Base-by-base conservation (phyloP, 2,113 vertebrate genomes). In the Mesocricetus auratus region DNA sequence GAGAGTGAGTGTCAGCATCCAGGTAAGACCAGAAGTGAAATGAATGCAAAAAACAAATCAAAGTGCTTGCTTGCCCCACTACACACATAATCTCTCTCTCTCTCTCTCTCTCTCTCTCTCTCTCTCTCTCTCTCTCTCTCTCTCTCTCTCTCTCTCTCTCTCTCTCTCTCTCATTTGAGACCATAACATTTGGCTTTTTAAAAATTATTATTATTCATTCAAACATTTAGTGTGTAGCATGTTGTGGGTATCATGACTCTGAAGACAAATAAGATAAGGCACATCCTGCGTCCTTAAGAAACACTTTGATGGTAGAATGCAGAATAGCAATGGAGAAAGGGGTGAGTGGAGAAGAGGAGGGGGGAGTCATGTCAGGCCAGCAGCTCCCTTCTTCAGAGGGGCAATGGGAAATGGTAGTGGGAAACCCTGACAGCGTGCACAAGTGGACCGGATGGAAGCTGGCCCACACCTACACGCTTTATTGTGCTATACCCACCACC, bases 391-490 rank as follows among this genome's bases (percentile, higher is more conserved):
- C 16, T 73, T 81, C 69, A 47, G n/a, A 53, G 66, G 56, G 3
- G 29, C 21, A 45, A 21, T 11, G 16, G 47, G 71, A 91, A 66
- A 82, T 17, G 45, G 50, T 36, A 42, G 62, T 73, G n/a, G 86
- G 68, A 1, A 29, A 0, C n/a, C n/a, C 13, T 60, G 1, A 42
- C 16, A 86, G 47, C 31, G 73, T 0, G 10, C n/a, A 31, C 36
- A 83, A 71, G 62, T 0, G 10, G 39, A 85, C 68, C 3, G 7
- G 74, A 62, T 5, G 8, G 66, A n/a, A n/a, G 75, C 42, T 88
- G 45, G 39, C 60, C n/a, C 22, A 74, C 81, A 69, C 31, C 74
- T 60, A 31, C 0, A 7, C 0, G n/a, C 22, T 86, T 66, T n/a
- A 62, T 42, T 56, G 16, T 3, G n/a, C 16, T 75, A 22, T 45